phyloP scores from a whole-genome alignment of 2,797 vertebrate species.

The Brotula barbata region DNA sequence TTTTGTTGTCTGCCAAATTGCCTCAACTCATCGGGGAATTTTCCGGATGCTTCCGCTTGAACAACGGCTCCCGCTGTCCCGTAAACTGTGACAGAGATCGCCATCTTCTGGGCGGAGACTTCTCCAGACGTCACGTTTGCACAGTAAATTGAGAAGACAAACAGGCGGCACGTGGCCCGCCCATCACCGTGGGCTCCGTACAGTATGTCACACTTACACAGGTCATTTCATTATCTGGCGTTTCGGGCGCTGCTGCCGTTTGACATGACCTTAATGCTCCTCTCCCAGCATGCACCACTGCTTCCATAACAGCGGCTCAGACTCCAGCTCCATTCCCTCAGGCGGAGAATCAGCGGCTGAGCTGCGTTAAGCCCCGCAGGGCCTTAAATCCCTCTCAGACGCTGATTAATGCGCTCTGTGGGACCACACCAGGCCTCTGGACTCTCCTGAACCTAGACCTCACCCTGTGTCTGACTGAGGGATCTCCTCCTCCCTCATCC shows the following conservation, averaged over 20 bases:
- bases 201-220: not conserved
- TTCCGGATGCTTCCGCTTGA: too few relatives aligned
- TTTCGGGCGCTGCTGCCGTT: not conserved
- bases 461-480: too few relatives aligned
- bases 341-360: constrained; percentile 1
- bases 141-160: too few relatives aligned
- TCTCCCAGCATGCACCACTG: constrained; percentile 1
- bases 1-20: too few relatives aligned
- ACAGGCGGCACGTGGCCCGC: too few relatives aligned
- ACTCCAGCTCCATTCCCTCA: constrained; percentile 1
- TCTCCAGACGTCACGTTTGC: too few relatives aligned
- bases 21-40: too few relatives aligned
- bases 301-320: not conserved
- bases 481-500: not conserved
- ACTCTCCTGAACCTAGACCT: too few relatives aligned
- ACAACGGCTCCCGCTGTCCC: too few relatives aligned
- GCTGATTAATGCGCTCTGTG: not conserved
- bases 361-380: not conserved
- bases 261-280: not conserved
- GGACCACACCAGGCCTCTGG: not conserved
- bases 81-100: too few relatives aligned
- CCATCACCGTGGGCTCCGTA: too few relatives aligned
- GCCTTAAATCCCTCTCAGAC: not conserved
- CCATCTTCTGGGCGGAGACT: too few relatives aligned
- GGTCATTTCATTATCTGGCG: not conserved